Evolutionary conservation across 2,888 invertebrate genomes (phyloP), one percentile per base, ranked within the genome.

Genomic region (Ellobium chinense): DNA sequence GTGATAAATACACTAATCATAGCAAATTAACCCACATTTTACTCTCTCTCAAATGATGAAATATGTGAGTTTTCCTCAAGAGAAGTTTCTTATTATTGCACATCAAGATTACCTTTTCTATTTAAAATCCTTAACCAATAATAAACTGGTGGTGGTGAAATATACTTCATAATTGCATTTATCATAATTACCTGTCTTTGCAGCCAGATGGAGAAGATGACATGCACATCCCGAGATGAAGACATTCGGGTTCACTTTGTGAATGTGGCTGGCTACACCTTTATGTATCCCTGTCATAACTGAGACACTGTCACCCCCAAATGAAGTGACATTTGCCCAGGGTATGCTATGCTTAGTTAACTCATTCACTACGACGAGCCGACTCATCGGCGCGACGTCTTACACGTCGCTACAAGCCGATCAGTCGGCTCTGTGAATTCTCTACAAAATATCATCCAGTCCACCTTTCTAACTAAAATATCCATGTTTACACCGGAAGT

Each of bases 301-400:
- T 72, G 36, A 66, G 18, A 83, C 84, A 82, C 82, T 85, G 46
- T 84, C 85, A 69, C 69, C 80, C 1, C 84, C 84, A 60, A 84
- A 81, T 12, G 81, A 70, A 14, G 84, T 14, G 46, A 81, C 81
- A 31, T 83, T 79, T 34, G 58, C 31, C 84, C 85, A 84, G 27
- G 78, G 29, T 39, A 83, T 78, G 21, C 34, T 2, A 39, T 37
- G 39, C 14, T 36, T 54, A 1, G 18, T 29, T n/a, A n/a, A n/a
- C n/a, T n/a, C n/a, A n/a, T n/a, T n/a, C n/a, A n/a, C n/a, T n/a
- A n/a, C n/a, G n/a, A n/a, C n/a, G n/a, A n/a, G n/a, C n/a, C n/a
- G n/a, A n/a, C n/a, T n/a, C n/a, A n/a, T n/a, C n/a, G n/a, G n/a
- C n/a, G n/a, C n/a, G n/a, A n/a, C n/a, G n/a, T n/a, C n/a, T n/a